Base-by-base conservation (phyloP, 2,113 vertebrate genomes). In the Rhea americana region DNA sequence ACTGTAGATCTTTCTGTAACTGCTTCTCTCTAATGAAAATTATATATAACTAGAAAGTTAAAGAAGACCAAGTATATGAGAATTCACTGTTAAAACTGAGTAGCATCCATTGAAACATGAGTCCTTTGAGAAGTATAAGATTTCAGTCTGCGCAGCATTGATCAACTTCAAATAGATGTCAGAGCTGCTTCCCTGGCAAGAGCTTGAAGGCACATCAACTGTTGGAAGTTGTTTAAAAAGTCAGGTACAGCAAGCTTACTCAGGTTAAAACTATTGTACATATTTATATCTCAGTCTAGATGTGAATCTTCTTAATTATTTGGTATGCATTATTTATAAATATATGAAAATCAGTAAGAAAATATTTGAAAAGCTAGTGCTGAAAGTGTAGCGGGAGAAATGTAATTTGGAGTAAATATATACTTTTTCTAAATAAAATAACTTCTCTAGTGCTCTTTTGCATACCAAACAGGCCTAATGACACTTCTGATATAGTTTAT, bases 401-500 rank as follows among this genome's bases (percentile, higher is more conserved):
- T 55, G 53, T 35, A 61, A 67, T 90, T 86, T 82, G 30, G 37
- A 72, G 12, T 71, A 56, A 55, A 59, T 82, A 28, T n/a, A 67
- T 67, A 21, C 43, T 90, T 62, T 39, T 83, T 86, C 13, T 25
- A 43, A 95, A 74, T 68, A 88, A 84, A 93, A 51, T 48, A 81
- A 51, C 14, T 87, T 94, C 39, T 92, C 65, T 17, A 9, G 32
- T 66, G 45, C 37, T 93, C 37, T 50, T 77, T 63, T 89, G 91
- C 92, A 92, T 89, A 74, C 39, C 65, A 89, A 89, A 47, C 18
- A 77, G 78, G 47, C 50, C 53, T 24, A 13, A 48, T 90, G 90
- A 87, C 87, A 82, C 83, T 76, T 79, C n/a, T 68, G 62, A 73
- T 84, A 28, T 73, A 66, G 56, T 86, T 93, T 62, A 84, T 91